Percentiles rank a stretch among this genome's conserved stretches.
phyloP scores from a whole-genome alignment of 2,888 invertebrate species.

The Furcula furcula region DNA sequence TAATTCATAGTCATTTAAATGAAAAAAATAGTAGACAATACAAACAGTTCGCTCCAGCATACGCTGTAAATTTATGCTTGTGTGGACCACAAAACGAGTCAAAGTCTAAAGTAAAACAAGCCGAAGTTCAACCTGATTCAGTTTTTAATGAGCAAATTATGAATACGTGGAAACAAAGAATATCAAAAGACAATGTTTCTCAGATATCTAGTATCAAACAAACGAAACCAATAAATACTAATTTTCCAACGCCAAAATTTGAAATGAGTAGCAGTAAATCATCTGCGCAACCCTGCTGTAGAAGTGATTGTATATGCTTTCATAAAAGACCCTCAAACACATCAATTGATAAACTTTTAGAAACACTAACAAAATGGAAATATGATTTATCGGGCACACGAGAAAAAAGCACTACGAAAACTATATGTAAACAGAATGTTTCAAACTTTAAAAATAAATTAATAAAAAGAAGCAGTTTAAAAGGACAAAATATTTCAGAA shows the following conservation, averaged over 20 bases:
- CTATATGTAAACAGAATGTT: slow-evolving; percentile 11
- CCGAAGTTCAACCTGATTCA: slow-evolving; percentile 3
- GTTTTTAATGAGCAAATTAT: slow-evolving; percentile 2
- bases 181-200: slow-evolving; percentile 23
- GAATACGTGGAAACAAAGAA: slow-evolving; percentile 21
- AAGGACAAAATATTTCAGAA: slow-evolving; percentile 1
- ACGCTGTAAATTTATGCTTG: slow-evolving; percentile 63
- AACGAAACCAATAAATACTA: slow-evolving; percentile 39
- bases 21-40: slow-evolving; percentile 29
- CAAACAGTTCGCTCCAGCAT: slow-evolving; percentile 40
- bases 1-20: slow-evolving; percentile 8
- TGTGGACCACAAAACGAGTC: slow-evolving; percentile 41
- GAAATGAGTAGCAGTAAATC: slow-evolving; percentile 18
- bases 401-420: slow-evolving; percentile 10
- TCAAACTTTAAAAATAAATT: slow-evolving; percentile 11
- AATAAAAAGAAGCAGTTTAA: slow-evolving; percentile 4
- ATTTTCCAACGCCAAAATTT: slow-evolving; percentile 19
- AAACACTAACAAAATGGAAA: slow-evolving; percentile 49
- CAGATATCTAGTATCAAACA: slow-evolving; percentile 33
- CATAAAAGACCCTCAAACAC: slow-evolving; percentile 61
- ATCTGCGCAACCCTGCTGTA: slow-evolving; percentile 29
- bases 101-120: slow-evolving; percentile 14
- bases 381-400: slow-evolving; percentile 25
- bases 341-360: slow-evolving; percentile 60
- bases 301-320: slow-evolving; percentile 53